A percentile compares a stretch with the other conserved stretches of the same genome.
Conservation (phyloP, 2,888 invertebrate genomes). For the Drosophila macrospina region DNA sequence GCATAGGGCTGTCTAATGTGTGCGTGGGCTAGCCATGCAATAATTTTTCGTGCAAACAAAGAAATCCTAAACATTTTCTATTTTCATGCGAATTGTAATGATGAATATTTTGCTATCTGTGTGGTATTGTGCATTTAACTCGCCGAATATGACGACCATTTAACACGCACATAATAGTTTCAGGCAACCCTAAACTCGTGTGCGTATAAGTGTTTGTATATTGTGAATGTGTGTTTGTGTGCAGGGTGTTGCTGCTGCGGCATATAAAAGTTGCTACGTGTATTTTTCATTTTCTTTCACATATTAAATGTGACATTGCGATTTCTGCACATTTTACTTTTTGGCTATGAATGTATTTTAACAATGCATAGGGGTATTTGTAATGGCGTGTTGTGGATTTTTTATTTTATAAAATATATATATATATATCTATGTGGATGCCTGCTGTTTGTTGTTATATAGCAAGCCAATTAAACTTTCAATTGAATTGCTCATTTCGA, state of each 20-base stretch:
- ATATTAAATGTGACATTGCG: slow-evolving; percentile 28
- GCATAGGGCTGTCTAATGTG: slow-evolving; percentile 62
- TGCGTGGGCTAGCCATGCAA: slow-evolving; percentile 32
- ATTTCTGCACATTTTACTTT: slow-evolving; percentile 25
- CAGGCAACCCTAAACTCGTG: slow-evolving; percentile 65
- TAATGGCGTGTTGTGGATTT: slow-evolving; percentile 26
- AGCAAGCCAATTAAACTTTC: slow-evolving; percentile 54
- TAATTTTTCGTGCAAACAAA: slow-evolving; percentile 42
- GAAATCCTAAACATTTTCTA: slow-evolving; percentile 17
- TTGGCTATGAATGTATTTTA: slow-evolving; percentile 16
- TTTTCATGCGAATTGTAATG: slow-evolving; percentile 2
- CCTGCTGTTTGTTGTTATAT: slow-evolving; percentile 25
- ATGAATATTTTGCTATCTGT: not conserved
- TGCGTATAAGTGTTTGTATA: slow-evolving; percentile 49
- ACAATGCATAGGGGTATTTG: not conserved
- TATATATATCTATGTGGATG: slow-evolving; percentile 4
- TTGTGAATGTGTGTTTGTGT: slow-evolving; percentile 50
- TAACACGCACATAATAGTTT: slow-evolving; percentile 24
- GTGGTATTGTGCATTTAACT: slow-evolving; percentile 12
- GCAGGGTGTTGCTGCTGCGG: slow-evolving; percentile 76
- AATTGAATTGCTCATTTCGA: slow-evolving; percentile 40
- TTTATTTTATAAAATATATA: not conserved
- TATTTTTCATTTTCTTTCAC: slow-evolving; percentile 68
- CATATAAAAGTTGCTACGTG: slow-evolving; percentile 77
- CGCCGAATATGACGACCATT: slow-evolving; percentile 5